A percentile compares a stretch with the other conserved stretches of the same genome.
Evolutionary conservation across 1,140 invertebrate species (phyloP).

Genomic region (Cydia amplana): DNA sequence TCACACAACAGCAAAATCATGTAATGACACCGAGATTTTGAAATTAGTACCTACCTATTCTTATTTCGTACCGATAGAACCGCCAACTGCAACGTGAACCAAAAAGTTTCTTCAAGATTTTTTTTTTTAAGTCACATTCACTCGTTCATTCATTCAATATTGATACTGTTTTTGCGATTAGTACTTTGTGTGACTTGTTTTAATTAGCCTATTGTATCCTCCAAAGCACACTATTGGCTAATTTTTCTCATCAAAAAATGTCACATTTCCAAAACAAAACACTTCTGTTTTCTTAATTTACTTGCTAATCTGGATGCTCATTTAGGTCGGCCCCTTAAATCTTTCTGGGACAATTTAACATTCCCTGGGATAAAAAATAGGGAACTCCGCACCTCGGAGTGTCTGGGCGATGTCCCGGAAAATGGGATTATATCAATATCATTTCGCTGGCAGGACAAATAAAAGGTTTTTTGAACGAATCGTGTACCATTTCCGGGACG

Average conservation of each 20-base stretch:
- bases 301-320: slow-evolving; percentile 11
- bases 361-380: slow-evolving; percentile 5
- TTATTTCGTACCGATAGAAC: too few relatives aligned
- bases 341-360: slow-evolving; percentile 23
- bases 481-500: neutral
- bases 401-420: slow-evolving; percentile 4
- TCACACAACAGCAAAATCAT: too few relatives aligned
- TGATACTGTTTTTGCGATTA: too few relatives aligned
- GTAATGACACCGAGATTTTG: too few relatives aligned
- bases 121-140: too few relatives aligned
- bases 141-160: too few relatives aligned
- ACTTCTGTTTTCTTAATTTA: slow-evolving; percentile 23
- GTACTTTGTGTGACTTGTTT: too few relatives aligned
- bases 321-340: slow-evolving; percentile 6
- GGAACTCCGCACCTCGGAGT: neutral
- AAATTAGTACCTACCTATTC: too few relatives aligned
- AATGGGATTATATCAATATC: slow-evolving; percentile 16
- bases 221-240: too few relatives aligned
- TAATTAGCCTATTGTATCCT: too few relatives aligned
- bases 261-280: neutral
- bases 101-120: too few relatives aligned
- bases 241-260: neutral
- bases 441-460: neutral
- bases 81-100: too few relatives aligned
- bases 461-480: neutral